phyloP scores from a whole-genome alignment of 1,140 invertebrate genomes.

The Aphelinus atriplicis region DNA sequence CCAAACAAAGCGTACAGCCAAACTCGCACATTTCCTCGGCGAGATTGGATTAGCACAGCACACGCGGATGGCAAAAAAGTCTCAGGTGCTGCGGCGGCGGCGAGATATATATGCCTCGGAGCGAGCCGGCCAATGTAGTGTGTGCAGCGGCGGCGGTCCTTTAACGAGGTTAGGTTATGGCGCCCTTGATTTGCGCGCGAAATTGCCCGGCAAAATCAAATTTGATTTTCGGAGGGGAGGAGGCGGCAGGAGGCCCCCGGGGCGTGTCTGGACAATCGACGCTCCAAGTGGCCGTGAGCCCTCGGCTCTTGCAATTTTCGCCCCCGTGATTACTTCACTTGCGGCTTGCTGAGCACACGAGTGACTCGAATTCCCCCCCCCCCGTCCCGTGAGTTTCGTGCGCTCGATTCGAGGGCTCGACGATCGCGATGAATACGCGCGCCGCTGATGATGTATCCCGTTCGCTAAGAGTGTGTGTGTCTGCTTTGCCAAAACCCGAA shows the following conservation, averaged over 20 bases:
- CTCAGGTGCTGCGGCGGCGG: not conserved
- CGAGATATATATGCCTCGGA: constrained; percentile 47
- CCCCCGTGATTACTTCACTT: constrained; percentile 60
- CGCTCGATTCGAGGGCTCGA: too few relatives aligned
- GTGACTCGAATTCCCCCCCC: constrained; percentile 27
- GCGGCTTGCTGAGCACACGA: constrained; percentile 38
- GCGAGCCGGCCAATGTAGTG: constrained; percentile 57
- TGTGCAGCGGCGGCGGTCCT: constrained; percentile 52
- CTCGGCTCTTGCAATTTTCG: constrained; percentile 62
- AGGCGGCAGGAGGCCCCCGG: constrained; percentile 43
- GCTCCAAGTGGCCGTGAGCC: constrained; percentile 60
- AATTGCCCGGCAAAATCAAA: constrained; percentile 67
- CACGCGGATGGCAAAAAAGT: constrained; percentile 24
- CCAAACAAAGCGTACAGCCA: not conserved
- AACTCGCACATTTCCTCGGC: constrained; percentile 29
- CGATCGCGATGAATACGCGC: too few relatives aligned
- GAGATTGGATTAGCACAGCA: constrained; percentile 20
- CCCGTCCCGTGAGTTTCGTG: too few relatives aligned
- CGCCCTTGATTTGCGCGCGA: constrained; percentile 62
- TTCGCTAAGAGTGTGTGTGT: too few relatives aligned
- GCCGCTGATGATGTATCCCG: too few relatives aligned
- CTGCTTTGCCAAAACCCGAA: too few relatives aligned
- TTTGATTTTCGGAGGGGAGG: constrained; percentile 56
- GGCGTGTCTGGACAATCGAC: constrained; percentile 67
- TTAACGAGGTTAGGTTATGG: constrained; percentile 59